Evolutionary conservation across 2,797 vertebrate species (phyloP), one percentile per base, ranked within the genome.

Genomic region (Numenius phaeopus): DNA sequence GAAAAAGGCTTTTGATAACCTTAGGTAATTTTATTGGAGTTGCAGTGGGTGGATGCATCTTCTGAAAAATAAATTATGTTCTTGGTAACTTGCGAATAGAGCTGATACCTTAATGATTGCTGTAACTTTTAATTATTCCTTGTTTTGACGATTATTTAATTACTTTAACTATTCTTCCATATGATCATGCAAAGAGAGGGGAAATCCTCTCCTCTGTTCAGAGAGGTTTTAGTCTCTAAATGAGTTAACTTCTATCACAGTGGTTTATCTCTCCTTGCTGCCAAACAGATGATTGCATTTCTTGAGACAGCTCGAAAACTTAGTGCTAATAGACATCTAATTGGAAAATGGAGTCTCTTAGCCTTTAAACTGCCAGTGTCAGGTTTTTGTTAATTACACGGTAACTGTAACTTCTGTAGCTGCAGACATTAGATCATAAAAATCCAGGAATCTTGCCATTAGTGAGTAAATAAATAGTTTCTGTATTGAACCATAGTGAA

Each of bases 401-500:
- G 27, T 69, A 78, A 54, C 77, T 82, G 39, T 87, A 86, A 52
- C 30, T 88, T 89, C 10, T 75, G 32, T 50, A 65, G 62, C 62
- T 92, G 76, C 59, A 80, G 67, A 75, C 59, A 64, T 87, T 24
- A 64, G 37, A 83, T 89, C 54, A 64, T 86, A 94, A 93, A 95
- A 88, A 88, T 89, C 20, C 54, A 52, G 47, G 88, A 24, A 76
- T 88, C 18, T 83, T 66, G 57, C 42, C 27, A 64, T 84, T 89
- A 54, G 50, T 49, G 40, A 47, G 46, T 58, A 66, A 83, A 90
- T 88, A 83, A 89, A 32, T 40, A 69, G 58, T 79, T 71, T 12
- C 46, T 70, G 5, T 77, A 27, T n/a, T 83, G 69, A 91, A 76
- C 23, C 14, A 6, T 26, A 67, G 62, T 59, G 62, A 52, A 79